Conservation (phyloP, 2,797 vertebrate species). For the Microctenopoma stevenorrisi region DNA sequence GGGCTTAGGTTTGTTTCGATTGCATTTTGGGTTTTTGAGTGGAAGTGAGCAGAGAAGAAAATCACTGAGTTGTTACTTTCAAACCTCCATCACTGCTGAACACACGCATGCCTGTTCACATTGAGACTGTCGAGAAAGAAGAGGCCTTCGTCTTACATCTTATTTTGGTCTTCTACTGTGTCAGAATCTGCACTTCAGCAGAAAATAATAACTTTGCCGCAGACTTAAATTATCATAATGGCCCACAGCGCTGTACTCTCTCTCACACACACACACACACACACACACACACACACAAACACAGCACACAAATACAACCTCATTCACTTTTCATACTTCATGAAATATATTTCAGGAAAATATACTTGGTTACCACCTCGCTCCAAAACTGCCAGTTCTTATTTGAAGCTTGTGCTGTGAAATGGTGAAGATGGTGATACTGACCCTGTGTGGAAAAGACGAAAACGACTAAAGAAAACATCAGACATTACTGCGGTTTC, state of each 20-base stretch:
- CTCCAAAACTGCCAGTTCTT: constrained; percentile 66
- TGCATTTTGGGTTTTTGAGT: constrained; percentile 38
- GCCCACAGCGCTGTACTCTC: constrained; percentile 34
- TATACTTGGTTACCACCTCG: constrained; percentile 59
- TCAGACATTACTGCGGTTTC: constrained; percentile 30
- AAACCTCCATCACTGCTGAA: constrained; percentile 52
- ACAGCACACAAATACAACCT: constrained; percentile 41
- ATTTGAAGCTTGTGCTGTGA: constrained; percentile 61
- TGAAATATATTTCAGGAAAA: constrained; percentile 68
- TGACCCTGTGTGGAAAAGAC: constrained; percentile 33
- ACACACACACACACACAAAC: constrained; percentile 15
- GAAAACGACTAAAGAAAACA: constrained; percentile 42
- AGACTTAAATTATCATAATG: constrained; percentile 69
- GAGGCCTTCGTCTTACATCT: constrained; percentile 52
- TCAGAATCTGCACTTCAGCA: constrained; percentile 73
- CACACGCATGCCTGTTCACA: constrained; percentile 65
- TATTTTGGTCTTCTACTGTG: constrained; percentile 45
- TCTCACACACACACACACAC: constrained; percentile 20
- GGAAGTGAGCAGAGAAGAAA: constrained; percentile 35
- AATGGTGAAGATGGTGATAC: constrained; percentile 55
- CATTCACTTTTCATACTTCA: constrained; percentile 62
- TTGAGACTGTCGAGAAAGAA: constrained; percentile 64
- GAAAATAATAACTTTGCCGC: constrained; percentile 69
- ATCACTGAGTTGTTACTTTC: constrained; percentile 55
- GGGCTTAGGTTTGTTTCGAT: constrained; percentile 33